Evolutionary conservation across 2,113 vertebrate genomes (phyloP), one percentile per base, ranked within the genome.

Genomic region (Chlamydotis undulata): DNA sequence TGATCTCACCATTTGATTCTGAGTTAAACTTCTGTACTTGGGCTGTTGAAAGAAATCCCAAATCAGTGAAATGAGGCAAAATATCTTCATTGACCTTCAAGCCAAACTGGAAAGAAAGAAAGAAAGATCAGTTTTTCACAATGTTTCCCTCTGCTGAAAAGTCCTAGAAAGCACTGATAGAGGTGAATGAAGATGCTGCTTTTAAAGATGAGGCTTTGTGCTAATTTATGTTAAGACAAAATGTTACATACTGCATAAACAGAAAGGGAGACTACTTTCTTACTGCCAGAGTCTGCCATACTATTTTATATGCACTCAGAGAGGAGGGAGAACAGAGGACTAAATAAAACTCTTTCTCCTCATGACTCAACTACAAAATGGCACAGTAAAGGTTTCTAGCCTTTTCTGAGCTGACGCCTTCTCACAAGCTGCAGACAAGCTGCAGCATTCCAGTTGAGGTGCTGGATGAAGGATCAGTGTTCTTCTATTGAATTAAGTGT

Each of bases 61-160:
- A 57, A 82, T 95, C 93, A 93, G 64, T 73, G 64, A 93, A 94
- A 91, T 91, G 79, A 94, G 68, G 87, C 25, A 71, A 86, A 94
- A 65, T 57, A 52, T 89, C 60, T 95, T 88, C 75, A 83, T 8
- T 55, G 68, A 93, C 75, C 71, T 87, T 97, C 82, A 91, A 69
- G 60, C 9, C 12, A 77, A 83, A 64, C 15, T 47, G n/a, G 60
- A 63, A 92, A 83, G 78, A 75, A 93, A 82, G 61, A 78, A 76
- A 95, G 8, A 19, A 89, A 78, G 22, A 94, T 76, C 39, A 75
- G 5, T 25, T 61, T 86, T 94, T 77, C 45, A 67, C 45, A 80
- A 24, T 28, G 43, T 85, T 12, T 53, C n/a, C 31, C 56, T 77
- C 50, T 86, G 50, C n/a, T 91, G 91, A 84, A 47, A 83, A 63